phyloP scores from a whole-genome alignment of 2,888 invertebrate genomes.

The Cyclophora albipunctata region DNA sequence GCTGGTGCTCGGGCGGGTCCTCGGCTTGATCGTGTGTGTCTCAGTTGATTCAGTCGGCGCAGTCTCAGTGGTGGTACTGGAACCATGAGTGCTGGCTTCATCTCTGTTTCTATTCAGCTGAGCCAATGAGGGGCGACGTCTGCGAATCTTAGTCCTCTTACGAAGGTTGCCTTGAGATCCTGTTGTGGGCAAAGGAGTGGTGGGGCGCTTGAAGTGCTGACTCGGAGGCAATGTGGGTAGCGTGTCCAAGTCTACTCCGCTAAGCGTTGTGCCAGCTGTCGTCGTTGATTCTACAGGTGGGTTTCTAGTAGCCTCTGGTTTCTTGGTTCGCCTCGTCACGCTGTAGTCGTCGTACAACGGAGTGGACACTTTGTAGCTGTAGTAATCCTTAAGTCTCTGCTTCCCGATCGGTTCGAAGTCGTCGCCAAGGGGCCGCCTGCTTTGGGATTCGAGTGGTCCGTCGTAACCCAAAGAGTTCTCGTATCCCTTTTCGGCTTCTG shows the following conservation, averaged over 20 bases:
- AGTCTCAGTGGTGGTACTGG: slow-evolving; percentile 38
- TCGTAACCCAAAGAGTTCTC: slow-evolving; percentile 62
- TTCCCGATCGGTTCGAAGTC: slow-evolving; percentile 65
- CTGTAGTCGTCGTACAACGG: slow-evolving; percentile 50
- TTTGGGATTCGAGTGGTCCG: slow-evolving; percentile 60
- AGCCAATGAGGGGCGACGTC: slow-evolving; percentile 57
- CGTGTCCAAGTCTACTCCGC: slow-evolving; percentile 40
- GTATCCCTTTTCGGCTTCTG: slow-evolving; percentile 58
- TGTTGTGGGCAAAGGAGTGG: slow-evolving; percentile 21
- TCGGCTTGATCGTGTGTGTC: slow-evolving; percentile 51
- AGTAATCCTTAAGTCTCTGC: slow-evolving; percentile 64
- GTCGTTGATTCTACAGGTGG: slow-evolving; percentile 21
- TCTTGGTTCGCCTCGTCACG: slow-evolving; percentile 54
- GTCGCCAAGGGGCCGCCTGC: slow-evolving; percentile 61
- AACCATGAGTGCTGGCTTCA: slow-evolving; percentile 35
- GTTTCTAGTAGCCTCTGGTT: slow-evolving; percentile 41
- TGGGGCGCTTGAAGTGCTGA: slow-evolving; percentile 61
- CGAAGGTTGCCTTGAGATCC: slow-evolving; percentile 55
- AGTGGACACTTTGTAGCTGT: slow-evolving; percentile 59
- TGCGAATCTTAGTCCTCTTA: slow-evolving; percentile 63
- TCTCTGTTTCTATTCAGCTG: slow-evolving; percentile 43
- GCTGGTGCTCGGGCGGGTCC: slow-evolving; percentile 46
- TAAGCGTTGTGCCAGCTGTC: slow-evolving; percentile 36
- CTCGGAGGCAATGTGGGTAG: slow-evolving; percentile 68
- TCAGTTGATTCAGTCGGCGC: slow-evolving; percentile 43